phyloP scores from a whole-genome alignment of 2,113 vertebrate genomes.

The Carassius auratus region DNA sequence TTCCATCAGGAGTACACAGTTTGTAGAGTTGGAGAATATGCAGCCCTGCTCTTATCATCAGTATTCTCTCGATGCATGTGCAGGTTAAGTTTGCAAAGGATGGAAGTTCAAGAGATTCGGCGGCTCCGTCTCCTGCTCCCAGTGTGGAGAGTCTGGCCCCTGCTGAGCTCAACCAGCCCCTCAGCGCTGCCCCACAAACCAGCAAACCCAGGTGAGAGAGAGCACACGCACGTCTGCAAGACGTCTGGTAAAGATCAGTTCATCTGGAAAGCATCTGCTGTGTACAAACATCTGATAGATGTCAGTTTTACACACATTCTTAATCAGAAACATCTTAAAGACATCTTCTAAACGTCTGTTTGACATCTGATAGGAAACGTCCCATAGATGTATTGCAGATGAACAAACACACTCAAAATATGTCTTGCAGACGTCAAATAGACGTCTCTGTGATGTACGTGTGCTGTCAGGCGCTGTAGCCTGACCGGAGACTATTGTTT shows the following conservation, averaged over 20 bases:
- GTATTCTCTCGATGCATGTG: background rate
- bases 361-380: too few species aligned
- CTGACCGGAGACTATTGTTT: background rate
- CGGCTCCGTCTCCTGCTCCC: constrained; percentile 82
- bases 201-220: constrained; percentile 80
- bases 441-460: too few species aligned
- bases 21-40: background rate
- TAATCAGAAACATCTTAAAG: too few species aligned
- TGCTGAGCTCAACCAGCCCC: constrained; percentile 69
- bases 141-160: constrained; percentile 74
- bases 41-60: background rate
- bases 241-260: too few species aligned
- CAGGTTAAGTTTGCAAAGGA: constrained; percentile 91
- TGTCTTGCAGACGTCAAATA: too few species aligned
- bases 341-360: too few species aligned
- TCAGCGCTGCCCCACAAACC: constrained; percentile 67
- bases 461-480: background rate
- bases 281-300: too few species aligned
- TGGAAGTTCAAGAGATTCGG: constrained; percentile 81
- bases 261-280: too few species aligned
- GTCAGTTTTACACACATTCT: too few species aligned
- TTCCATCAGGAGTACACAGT: background rate
- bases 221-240: too few species aligned
- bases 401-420: too few species aligned
- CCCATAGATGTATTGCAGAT: too few species aligned